Conservation (phyloP, 2,888 invertebrate genomes). For the Drosophila quinaria region DNA sequence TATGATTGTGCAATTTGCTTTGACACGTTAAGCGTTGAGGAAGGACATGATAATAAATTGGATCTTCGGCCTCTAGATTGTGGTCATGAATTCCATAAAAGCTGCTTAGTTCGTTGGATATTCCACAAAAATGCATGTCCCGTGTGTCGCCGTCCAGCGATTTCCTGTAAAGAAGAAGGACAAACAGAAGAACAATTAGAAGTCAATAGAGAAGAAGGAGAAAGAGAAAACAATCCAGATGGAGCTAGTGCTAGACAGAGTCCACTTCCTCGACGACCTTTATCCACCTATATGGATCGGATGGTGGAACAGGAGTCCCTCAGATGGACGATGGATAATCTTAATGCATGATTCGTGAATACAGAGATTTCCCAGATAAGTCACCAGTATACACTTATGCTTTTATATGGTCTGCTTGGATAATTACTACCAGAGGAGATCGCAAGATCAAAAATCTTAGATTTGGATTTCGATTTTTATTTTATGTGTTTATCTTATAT, state of each 20-base stretch:
- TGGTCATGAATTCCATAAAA: slow-evolving; percentile 33
- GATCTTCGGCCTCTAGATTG: slow-evolving; percentile 15
- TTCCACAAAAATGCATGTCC: slow-evolving; percentile 26
- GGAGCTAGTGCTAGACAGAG: not conserved
- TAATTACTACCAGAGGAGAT: not conserved
- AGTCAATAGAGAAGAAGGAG: not conserved
- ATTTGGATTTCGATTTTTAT: not conserved
- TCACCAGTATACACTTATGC: no score
- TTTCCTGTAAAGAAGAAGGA: not conserved
- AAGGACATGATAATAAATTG: not conserved
- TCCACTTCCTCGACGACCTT: slow-evolving; percentile 25
- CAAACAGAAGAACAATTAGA: not conserved
- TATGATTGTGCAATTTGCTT: slow-evolving; percentile 35
- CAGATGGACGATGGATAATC: not conserved
- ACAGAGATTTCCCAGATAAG: no score
- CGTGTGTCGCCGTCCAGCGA: slow-evolving; percentile 21
- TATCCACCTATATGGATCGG: slow-evolving; percentile 28
- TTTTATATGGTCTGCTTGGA: not conserved
- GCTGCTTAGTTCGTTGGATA: slow-evolving; percentile 37
- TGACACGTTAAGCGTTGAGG: slow-evolving; percentile 16
- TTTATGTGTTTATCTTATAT: slow-evolving; percentile 14
- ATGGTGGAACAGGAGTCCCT: not conserved
- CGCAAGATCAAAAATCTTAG: not conserved
- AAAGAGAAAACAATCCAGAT: not conserved
- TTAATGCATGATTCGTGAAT: no score